Base-by-base conservation (phyloP, 1,140 invertebrate species). In the Listronotus bonariensis region DNA sequence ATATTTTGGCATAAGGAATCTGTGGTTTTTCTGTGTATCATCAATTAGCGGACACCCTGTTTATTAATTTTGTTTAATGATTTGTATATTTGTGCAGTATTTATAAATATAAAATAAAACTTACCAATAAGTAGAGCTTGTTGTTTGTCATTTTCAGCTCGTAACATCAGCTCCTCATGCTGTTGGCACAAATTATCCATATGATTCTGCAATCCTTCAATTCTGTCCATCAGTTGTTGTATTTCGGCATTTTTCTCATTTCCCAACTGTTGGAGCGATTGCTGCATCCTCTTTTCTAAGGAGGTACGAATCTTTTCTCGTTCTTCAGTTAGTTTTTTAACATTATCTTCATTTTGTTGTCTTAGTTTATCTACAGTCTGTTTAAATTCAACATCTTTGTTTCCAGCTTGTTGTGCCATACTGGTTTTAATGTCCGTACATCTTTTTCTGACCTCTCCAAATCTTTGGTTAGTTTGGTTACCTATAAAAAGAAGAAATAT, bases 131-230 rank as follows among this genome's bases (percentile, higher is more conserved):
- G 76, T 43, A 94, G 79, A n/a, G 90, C 89, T 77, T 94, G 91
- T 68, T 94, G 92, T 72, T 93, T 93, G 71, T 94, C 92, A 76
- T 92, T 93, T 79, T 93, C 92, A 4, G 91, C 91, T 26, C 92
- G 79, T 3, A 93, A 77, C 70, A 94, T 82, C 0, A 89, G 86
- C 78, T 93, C 92, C 72, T 93, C 91, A 69, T 93, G 91, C 72
- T 93, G 91, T 71, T 92, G 86, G 68, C 88, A 87, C 0, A 92
- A 72, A 75, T 86, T 91, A 70, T 93, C 91, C 10, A 91, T 85
- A 34, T 90, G 86, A 3, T 85, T 83, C 65, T 92, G 85, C 10
- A 93, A 74, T n/a, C 86, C 84, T 59, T 88, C 87, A 69, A 93
- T 85, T 74, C 87, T 84, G 56, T 89, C 87, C 66, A 88, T 83